Percentiles rank a stretch among this genome's conserved stretches.
Evolutionary conservation across 2,113 vertebrate genomes (phyloP).

Genomic region (Grallaria varia): DNA sequence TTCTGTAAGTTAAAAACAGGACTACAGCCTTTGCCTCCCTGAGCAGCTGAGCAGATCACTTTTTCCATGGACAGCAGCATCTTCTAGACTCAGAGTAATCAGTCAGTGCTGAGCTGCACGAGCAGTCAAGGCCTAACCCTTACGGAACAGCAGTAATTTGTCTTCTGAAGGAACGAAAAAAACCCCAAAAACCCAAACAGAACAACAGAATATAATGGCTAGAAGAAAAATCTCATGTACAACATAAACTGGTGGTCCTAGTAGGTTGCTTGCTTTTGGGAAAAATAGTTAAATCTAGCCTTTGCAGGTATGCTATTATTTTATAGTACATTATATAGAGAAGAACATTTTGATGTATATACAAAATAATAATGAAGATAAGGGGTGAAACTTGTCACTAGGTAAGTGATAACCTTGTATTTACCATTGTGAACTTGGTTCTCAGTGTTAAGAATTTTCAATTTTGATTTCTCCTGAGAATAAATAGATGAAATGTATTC

Average conservation of each 20-base stretch:
- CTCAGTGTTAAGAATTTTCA: background rate
- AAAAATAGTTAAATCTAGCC: background rate
- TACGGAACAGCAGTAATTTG: background rate
- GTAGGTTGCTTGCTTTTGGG: background rate
- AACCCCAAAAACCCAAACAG: fast-evolving
- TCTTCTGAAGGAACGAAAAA: background rate
- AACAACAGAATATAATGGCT: background rate
- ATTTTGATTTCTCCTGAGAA: background rate
- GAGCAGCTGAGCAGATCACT: background rate
- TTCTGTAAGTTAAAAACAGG: background rate
- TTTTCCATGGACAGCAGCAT: background rate
- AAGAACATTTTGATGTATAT: background rate
- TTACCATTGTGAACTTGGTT: background rate
- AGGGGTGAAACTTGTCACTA: background rate
- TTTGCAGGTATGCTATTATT: background rate
- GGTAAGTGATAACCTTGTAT: background rate
- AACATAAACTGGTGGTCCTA: background rate
- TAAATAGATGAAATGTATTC: background rate
- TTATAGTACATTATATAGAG: background rate
- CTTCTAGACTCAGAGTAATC: background rate
- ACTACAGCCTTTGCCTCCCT: background rate
- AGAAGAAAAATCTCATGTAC: background rate
- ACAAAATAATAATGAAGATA: background rate
- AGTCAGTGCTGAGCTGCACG: fast-evolving
- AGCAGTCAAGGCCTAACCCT: background rate